These are phyloP conservation scores for Onychomys leucogaster DNA, from an alignment of 2,797 vertebrate genomes.

Conservation along the genomic window DNA sequence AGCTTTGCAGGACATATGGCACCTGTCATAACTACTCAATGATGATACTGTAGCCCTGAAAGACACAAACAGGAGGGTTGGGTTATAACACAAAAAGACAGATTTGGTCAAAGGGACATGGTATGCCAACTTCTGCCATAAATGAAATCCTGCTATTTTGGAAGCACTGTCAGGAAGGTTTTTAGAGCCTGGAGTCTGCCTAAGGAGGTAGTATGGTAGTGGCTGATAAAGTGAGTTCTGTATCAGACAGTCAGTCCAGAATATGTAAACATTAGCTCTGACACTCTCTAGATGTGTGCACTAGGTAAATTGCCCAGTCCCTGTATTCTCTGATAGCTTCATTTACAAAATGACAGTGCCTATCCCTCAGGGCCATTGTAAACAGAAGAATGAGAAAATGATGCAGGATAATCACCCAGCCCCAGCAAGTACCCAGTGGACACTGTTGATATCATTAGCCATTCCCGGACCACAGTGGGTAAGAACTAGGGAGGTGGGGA, in stretches of 20 bases:
- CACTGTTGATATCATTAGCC: neutral
- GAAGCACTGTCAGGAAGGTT: neutral
- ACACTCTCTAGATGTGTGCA: conserved; percentile 34
- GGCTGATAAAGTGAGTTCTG: conserved; percentile 18
- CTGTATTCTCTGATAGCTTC: neutral
- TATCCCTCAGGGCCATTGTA: neutral
- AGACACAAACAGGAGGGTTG: neutral
- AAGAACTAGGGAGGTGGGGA: neutral
- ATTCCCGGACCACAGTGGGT: neutral
- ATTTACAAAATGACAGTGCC: conserved; percentile 44
- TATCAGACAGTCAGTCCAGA: neutral
- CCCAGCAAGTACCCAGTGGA: neutral
- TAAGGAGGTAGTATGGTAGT: neutral
- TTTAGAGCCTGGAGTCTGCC: neutral
- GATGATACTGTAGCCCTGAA: neutral
- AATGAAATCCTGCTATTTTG: conserved; percentile 39
- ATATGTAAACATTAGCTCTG: conserved; percentile 12
- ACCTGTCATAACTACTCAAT: conserved; percentile 26
- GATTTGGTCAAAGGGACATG: neutral
- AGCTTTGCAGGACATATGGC: neutral
- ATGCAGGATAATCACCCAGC: neutral
- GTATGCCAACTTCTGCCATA: conserved; percentile 26
- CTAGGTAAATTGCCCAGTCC: conserved; percentile 41
- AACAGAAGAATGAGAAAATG: conserved; percentile 47
- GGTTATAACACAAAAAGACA: neutral